Evolutionary conservation across 2,888 invertebrate genomes (phyloP), one percentile per base, ranked within the genome.

Genomic region (Pachliopta kotzebuea): DNA sequence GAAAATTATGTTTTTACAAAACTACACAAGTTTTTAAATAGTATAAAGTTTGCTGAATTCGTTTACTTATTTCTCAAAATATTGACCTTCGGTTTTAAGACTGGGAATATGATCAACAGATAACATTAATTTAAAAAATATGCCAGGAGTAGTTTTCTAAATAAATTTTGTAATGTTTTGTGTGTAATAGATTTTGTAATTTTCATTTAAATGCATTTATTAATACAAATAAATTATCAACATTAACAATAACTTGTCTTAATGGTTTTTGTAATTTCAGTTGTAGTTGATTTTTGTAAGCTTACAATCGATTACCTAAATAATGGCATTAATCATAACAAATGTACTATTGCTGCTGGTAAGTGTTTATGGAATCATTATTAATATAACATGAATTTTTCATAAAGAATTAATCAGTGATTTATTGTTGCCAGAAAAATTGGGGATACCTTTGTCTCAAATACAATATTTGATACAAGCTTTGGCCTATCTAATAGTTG

Each of bases 281-380:
- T 95, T 70, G 77, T 95, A 23, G 93, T 94, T 65, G 95, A 95
- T 80, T 95, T 95, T 76, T 95, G 95, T 79, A 95, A 95, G 80
- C 80, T 95, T 62, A 92, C 94, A 1, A 84, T 94, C 67, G 95
- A 95, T 75, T 95, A 93, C 78, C 75, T 95, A 31, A 92, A 93
- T 67, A 95, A 94, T 84, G 95, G 95, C 20, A 89, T 93, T 23
- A 95, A 95, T 81, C 74, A 85, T 18, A 94, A 94, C 78, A 87
- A 94, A 65, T 94, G 94, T 73, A 85, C 80, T 56, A 88, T 93
- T 64, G 95, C 95, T 65, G 94, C 95, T 63, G 93, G 94, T 94
- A 79, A 81, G 85, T 75, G 50, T 24, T 53, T 23, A 9, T 23
- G 21, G 0, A 21, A 4, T 52, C 1, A 2, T 52, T 52, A 52